Percentiles rank a stretch among this genome's conserved stretches.
Conservation (phyloP, 1,140 invertebrate species). For the Epicauta chinensis region DNA sequence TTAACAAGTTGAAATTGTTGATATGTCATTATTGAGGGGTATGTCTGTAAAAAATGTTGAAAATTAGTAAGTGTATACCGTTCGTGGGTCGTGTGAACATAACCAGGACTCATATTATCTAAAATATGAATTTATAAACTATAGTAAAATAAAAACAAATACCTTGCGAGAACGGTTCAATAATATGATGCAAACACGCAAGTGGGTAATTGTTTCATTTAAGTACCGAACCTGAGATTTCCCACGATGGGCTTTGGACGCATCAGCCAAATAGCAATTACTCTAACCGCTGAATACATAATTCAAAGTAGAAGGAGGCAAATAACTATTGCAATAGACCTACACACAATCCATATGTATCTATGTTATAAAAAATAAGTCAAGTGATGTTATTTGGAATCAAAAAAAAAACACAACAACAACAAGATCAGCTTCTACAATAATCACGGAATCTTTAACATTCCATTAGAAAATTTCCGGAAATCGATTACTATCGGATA, state of each 20-base stretch:
- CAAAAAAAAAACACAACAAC: neutral
- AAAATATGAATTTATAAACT: constrained; percentile 38
- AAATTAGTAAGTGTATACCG: no score
- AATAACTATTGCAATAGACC: constrained; percentile 17
- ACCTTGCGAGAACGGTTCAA: constrained; percentile 36
- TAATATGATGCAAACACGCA: constrained; percentile 44
- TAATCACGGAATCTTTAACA: constrained; percentile 21
- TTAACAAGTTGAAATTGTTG: no score
- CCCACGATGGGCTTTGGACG: constrained; percentile 36
- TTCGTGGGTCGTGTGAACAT: constrained; percentile 31
- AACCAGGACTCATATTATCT: constrained; percentile 14
- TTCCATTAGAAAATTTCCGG: constrained; percentile 8
- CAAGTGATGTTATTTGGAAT: neutral
- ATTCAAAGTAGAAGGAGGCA: constrained; percentile 26
- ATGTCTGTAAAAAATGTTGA: no score
- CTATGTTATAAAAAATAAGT: neutral
- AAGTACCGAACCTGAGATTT: constrained; percentile 36
- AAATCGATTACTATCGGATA: constrained; percentile 11
- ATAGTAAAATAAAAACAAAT: constrained; percentile 39
- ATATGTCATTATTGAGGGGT: no score
- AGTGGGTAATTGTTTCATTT: constrained; percentile 44
- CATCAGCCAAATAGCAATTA: constrained; percentile 34
- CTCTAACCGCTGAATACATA: constrained; percentile 36
- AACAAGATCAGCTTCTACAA: constrained; percentile 11
- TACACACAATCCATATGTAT: neutral